These are phyloP conservation scores for Clupea harengus DNA, from an alignment of 2,113 vertebrate species.

Conservation along the genomic window DNA sequence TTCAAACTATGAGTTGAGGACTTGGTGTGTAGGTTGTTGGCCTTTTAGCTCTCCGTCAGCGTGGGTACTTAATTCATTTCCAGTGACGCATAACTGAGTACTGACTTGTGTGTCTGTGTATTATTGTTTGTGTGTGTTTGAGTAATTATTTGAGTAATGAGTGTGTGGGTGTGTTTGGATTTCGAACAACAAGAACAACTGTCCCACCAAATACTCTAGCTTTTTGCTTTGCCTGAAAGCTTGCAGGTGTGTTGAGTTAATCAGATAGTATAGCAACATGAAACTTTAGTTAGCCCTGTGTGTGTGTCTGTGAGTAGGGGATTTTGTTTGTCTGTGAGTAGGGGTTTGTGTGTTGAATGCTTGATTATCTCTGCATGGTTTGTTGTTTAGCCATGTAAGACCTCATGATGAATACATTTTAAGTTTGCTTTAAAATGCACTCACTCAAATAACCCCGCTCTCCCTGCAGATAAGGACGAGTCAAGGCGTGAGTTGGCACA, in stretches of 20 bases:
- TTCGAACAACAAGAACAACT: background rate
- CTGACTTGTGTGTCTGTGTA: background rate
- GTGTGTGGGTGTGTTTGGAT: background rate
- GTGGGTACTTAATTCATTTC: background rate
- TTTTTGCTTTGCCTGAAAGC: background rate
- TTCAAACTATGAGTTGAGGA: background rate
- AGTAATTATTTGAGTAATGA: too few species aligned
- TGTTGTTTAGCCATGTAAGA: background rate
- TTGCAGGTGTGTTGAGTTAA: background rate
- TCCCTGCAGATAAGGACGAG: conserved; percentile 74
- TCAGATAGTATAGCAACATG: background rate
- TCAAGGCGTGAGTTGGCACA: conserved; percentile 77
- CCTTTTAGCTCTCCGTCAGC: background rate
- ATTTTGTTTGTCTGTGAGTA: background rate
- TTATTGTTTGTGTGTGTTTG: background rate
- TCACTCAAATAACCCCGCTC: background rate
- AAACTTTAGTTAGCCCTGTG: background rate
- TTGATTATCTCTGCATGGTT: background rate
- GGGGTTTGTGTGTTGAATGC: background rate
- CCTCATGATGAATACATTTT: too few species aligned
- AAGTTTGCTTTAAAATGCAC: background rate
- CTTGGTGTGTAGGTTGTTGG: background rate
- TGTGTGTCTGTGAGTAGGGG: background rate
- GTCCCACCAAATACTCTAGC: background rate
- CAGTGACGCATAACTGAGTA: background rate